A percentile compares a stretch with the other conserved stretches of the same genome.
Conservation (phyloP, 2,888 invertebrate genomes). For the Empis stercorea region DNA sequence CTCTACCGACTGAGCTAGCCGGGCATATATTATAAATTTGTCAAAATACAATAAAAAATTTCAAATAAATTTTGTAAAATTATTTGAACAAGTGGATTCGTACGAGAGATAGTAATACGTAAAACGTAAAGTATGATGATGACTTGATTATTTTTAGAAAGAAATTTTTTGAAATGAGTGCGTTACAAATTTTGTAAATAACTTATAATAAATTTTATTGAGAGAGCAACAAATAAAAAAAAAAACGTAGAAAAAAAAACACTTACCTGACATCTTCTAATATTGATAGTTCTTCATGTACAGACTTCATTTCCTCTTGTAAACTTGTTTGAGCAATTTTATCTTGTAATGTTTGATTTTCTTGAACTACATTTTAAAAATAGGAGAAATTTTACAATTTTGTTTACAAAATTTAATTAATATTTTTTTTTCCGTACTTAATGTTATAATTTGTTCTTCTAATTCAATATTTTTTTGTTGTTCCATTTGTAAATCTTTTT, state of each 20-base stretch:
- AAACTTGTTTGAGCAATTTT: constrained; percentile 35
- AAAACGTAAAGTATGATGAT: no score
- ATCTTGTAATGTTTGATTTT: constrained; percentile 32
- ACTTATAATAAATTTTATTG: no score
- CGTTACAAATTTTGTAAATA: no score
- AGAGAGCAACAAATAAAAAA: no score
- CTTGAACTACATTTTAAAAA: constrained; percentile 24
- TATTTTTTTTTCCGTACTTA: constrained; percentile 25
- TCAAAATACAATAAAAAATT: no score
- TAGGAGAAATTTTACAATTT: neutral
- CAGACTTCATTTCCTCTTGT: constrained; percentile 61
- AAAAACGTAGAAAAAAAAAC: constrained; percentile 4
- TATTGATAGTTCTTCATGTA: constrained; percentile 71
- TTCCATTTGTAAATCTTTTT: constrained; percentile 54
- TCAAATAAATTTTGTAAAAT: no score
- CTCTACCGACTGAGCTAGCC: constrained; percentile 38
- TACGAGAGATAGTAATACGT: no score
- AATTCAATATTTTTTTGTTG: constrained; percentile 60
- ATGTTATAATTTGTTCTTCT: constrained; percentile 59
- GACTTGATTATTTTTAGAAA: no score
- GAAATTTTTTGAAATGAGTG: no score
- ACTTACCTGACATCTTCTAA: constrained; percentile 72
- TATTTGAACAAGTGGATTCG: no score
- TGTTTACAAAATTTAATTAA: neutral
- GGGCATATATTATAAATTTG: constrained; percentile 17